These are phyloP conservation scores for Cyclura pinguis DNA, from an alignment of 2,797 vertebrate genomes.

Conservation along the genomic window DNA sequence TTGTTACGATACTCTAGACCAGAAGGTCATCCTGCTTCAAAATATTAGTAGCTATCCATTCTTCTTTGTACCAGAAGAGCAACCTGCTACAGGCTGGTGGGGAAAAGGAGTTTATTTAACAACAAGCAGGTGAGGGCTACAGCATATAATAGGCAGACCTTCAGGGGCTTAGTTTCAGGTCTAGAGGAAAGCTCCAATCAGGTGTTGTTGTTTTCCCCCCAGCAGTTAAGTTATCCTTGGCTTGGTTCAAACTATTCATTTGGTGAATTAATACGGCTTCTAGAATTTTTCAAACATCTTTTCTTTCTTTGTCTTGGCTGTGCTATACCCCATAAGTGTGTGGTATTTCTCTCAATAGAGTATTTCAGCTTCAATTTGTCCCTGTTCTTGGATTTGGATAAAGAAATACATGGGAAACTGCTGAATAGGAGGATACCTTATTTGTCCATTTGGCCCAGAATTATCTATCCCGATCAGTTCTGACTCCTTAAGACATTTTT, in stretches of 20 bases:
- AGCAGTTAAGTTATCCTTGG: neutral
- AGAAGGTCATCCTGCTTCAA: neutral
- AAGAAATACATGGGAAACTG: neutral
- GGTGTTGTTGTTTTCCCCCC: neutral
- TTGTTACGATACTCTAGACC: neutral
- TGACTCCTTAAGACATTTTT: no score
- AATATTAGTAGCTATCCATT: neutral
- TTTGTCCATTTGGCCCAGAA: neutral
- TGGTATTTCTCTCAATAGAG: neutral
- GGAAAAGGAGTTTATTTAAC: neutral
- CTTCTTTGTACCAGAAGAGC: neutral
- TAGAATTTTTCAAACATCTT: no score
- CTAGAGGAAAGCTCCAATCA: no score
- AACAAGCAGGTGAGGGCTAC: neutral
- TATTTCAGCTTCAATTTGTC: neutral
- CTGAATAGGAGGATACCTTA: neutral
- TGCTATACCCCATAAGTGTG: no score
- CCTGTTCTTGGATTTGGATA: neutral
- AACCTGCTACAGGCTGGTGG: neutral
- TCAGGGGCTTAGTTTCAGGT: neutral
- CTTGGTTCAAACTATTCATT: neutral
- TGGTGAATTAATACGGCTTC: neutral
- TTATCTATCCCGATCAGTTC: no score
- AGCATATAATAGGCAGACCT: neutral
- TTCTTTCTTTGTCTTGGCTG: no score